Evolutionary conservation across 2,888 invertebrate species (phyloP).

Genomic region (Choreutis nemorana): DNA sequence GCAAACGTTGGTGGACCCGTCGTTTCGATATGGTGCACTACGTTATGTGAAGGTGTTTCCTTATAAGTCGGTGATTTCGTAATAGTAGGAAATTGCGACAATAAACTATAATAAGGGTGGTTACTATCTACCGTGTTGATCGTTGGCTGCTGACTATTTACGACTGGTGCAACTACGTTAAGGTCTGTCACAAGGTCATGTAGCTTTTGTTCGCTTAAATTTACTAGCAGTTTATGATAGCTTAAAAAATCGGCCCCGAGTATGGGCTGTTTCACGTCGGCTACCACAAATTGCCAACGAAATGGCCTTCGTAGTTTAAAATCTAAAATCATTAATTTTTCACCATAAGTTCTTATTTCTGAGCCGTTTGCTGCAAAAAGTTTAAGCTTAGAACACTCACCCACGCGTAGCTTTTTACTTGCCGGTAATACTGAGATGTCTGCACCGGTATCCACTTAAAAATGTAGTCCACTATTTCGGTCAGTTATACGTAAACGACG

Average conservation of each 20-base stretch:
- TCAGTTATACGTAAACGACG: conserved; percentile 6
- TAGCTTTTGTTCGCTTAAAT: conserved; percentile 10
- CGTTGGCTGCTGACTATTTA: background rate
- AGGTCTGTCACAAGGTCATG: conserved; percentile 12
- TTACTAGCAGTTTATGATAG: conserved; percentile 12
- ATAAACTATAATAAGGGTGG: conserved; percentile 7
- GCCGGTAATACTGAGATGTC: conserved; percentile 5
- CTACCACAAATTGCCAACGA: conserved; percentile 14
- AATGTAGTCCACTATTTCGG: conserved; percentile 3
- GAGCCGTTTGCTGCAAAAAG: conserved; percentile 13
- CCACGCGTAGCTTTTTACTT: background rate
- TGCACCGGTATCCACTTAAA: conserved; percentile 5
- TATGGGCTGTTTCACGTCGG: conserved; percentile 14
- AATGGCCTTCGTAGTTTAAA: conserved; percentile 13
- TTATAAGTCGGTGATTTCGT: conserved; percentile 13
- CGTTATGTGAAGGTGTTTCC: conserved; percentile 10
- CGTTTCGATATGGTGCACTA: conserved; percentile 22
- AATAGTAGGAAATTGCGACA: conserved; percentile 11
- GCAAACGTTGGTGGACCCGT: conserved; percentile 22
- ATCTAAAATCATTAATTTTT: conserved; percentile 10
- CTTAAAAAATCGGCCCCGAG: conserved; percentile 17
- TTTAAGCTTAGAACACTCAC: conserved; percentile 5
- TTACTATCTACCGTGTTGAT: conserved; percentile 2
- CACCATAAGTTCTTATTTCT: conserved; percentile 10
- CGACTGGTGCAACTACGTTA: conserved; percentile 11